Evolutionary conservation across 2,888 invertebrate species (phyloP).

Genomic region (Zele albiditarsus): DNA sequence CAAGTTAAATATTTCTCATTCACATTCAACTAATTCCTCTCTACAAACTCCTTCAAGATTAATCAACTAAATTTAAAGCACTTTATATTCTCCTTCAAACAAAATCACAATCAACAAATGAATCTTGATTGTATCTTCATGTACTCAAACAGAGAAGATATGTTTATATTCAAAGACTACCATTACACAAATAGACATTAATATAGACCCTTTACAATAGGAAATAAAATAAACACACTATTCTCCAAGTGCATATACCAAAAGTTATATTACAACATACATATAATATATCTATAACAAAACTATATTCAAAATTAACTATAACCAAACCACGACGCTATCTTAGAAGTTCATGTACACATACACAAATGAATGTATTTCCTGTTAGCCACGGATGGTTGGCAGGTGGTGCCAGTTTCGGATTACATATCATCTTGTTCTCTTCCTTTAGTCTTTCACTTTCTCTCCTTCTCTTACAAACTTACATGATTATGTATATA

Average conservation of each 20-base stretch:
- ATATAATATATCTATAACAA: background rate
- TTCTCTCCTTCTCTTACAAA: conserved; percentile 19
- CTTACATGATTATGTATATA: background rate
- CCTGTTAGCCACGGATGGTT: conserved; percentile 44
- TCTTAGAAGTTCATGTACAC: conserved; percentile 22
- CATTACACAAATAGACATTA: background rate
- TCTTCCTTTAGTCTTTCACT: background rate
- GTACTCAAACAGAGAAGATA: too few relatives aligned
- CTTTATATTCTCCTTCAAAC: too few relatives aligned
- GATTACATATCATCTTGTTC: conserved; percentile 65
- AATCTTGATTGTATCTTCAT: too few relatives aligned
- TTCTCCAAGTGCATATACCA: conserved; percentile 6
- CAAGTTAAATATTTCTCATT: too few relatives aligned
- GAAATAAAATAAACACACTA: conserved; percentile 4
- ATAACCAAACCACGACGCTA: conserved; percentile 11
- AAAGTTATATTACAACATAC: too few relatives aligned
- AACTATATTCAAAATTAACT: conserved; percentile 26
- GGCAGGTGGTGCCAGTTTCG: conserved; percentile 66
- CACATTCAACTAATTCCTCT: too few relatives aligned
- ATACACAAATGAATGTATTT: conserved; percentile 38
- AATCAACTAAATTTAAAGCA: too few relatives aligned
- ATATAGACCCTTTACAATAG: background rate
- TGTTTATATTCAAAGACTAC: too few relatives aligned
- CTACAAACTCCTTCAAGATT: too few relatives aligned
- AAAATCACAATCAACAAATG: too few relatives aligned